Base-by-base conservation (phyloP, 2,113 vertebrate species). In the Diadophis punctatus region DNA sequence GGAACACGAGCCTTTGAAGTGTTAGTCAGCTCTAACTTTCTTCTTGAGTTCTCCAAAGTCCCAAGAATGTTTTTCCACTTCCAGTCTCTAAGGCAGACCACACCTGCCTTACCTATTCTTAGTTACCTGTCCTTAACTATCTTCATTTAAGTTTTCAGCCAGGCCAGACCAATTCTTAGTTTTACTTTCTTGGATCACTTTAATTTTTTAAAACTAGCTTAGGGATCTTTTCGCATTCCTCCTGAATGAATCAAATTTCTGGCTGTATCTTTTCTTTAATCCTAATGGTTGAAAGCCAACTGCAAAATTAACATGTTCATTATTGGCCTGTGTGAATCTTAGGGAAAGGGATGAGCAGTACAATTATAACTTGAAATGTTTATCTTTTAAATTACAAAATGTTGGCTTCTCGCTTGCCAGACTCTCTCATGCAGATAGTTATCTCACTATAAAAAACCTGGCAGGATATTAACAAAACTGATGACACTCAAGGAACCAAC, bases 321-420 rank as follows among this genome's bases (percentile, higher is more conserved):
- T 91, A 80, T 90, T 91, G 60, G 60, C n/a, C 34, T 85, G 10
- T 30, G 90, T 68, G 86, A 92, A 93, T 90, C 25, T 93, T 60
- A 20, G 39, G 9, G 74, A 90, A 95, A 92, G 4, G 0, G 18
- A 84, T 60, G 49, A n/a, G 12, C 90, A 25, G 90, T 89, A 92
- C 6, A 91, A 92, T 3, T 18, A 39, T 43, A 94, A 86, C 89
- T 87, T 96, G 39, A 93, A 94, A 53, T 16, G 58, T 95, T 94
- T 88, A 84, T 84, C 49, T 93, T 92, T 94, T 46, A 93, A 93
- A 93, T 84, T 93, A 48, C 88, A 34, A 89, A 88, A 86, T 52
- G 18, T 20, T 92, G 39, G 92, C 68, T 92, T 49, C 58, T 93
- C 9, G 91, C 94, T 91, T 90, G 63, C 87, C 92, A 91, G 46